Percentiles rank a stretch among this genome's conserved stretches.
These are phyloP conservation scores for Lycocorax pyrrhopterus DNA, from an alignment of 2,113 vertebrate genomes.

Conservation along the genomic window DNA sequence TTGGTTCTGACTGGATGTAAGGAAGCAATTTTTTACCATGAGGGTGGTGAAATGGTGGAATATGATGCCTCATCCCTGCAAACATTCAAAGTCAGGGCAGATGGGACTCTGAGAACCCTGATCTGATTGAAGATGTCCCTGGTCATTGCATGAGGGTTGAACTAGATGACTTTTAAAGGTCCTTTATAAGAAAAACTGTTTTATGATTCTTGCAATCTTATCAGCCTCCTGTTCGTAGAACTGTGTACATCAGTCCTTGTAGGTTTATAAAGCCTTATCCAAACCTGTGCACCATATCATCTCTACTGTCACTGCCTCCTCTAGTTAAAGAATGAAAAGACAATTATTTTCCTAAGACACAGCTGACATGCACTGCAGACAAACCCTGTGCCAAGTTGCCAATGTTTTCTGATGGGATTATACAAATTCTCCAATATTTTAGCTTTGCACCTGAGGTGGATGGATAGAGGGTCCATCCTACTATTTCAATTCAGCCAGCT, in stretches of 20 bases:
- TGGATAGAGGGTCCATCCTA: background rate
- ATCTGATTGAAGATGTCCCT: background rate
- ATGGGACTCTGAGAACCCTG: background rate
- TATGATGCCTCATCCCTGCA: fast-evolving
- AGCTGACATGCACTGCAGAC: background rate
- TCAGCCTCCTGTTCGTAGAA: background rate
- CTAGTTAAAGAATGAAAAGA: background rate
- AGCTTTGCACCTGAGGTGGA: background rate
- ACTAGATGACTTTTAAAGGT: background rate
- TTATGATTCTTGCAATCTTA: background rate
- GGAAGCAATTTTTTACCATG: fast-evolving
- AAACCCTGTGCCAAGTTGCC: background rate
- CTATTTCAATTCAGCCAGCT: background rate
- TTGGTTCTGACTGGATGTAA: background rate
- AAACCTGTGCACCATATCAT: background rate
- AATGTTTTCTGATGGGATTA: background rate
- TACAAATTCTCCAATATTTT: background rate
- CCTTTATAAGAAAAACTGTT: background rate
- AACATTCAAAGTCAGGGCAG: background rate
- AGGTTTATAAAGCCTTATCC: background rate
- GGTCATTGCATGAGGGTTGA: too few relatives aligned
- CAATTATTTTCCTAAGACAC: background rate
- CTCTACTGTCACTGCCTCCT: background rate
- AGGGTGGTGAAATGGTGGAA: background rate
- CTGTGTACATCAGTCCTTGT: background rate